Evolutionary conservation across 2,888 invertebrate genomes (phyloP), one percentile per base, ranked within the genome.

Genomic region (Sesia apiformis): DNA sequence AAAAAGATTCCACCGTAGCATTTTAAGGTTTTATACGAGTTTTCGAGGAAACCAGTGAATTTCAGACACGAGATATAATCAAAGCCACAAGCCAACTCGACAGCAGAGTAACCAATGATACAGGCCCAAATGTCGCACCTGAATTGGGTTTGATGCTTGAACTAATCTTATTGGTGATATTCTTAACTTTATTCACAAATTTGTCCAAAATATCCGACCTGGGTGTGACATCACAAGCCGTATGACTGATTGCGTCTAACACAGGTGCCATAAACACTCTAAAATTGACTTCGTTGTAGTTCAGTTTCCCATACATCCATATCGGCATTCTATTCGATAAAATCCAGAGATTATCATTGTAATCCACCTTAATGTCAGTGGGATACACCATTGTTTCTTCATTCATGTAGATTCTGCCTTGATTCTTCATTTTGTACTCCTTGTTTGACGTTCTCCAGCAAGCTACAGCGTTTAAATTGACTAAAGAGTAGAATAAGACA

Each of bases 341-440:
- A 3, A 95, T 93, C 95, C 95, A 95, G 0, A 95, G 72, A 49
- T 91, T 93, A 7, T 93, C 91, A 4, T 93, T 90, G 39, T 90
- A 90, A 61, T 95, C 95, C 0, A 95, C 94, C 78, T 95, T 95
- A 3, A 95, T 90, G 62, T 95, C 95, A 53, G 94, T 94, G 3
- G 95, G 94, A 65, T 94, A 95, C 0, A 95, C 88, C 93, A 95
- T 93, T 1, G 93, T 93, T 1, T 86, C 90, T 56, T 94, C 91
- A 67, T 92, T 93, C 92, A 92, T 93, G 59, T 92, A 94, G 53
- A 95, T 91, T 46, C 94, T 86, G 3, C 93, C 94, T 70, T 95
- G 94, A 5, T 93, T 93, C 60, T 92, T 91, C 80, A 93, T 92
- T 4, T 89, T 91, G 67, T 94, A 95, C 0, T 90, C 90, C 51